Conservation (phyloP, 2,888 invertebrate genomes). For the Lasioglossum villosulum region DNA sequence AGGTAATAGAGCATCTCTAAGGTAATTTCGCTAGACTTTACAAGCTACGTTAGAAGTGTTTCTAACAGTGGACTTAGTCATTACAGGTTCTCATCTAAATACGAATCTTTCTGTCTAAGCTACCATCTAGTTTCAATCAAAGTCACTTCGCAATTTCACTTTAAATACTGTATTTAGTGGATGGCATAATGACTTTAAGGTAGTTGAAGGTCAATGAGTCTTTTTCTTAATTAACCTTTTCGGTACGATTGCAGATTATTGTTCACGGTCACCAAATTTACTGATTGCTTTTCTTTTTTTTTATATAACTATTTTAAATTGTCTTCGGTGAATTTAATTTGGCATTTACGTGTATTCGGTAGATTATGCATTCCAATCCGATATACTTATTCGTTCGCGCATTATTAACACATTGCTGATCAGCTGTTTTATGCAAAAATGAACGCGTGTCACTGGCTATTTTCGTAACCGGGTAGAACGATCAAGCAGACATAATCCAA, state of each 20-base stretch:
- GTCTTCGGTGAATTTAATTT: neutral
- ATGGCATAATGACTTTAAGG: constrained; percentile 71
- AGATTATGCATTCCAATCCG: neutral
- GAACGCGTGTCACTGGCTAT: neutral
- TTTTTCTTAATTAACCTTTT: constrained; percentile 17
- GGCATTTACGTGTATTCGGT: neutral
- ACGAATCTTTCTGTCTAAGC: constrained; percentile 64
- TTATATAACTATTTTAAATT: neutral
- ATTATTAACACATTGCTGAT: neutral
- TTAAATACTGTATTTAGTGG: constrained; percentile 67
- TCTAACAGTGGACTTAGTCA: constrained; percentile 69
- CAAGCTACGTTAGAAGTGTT: constrained; percentile 70
- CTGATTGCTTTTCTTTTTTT: neutral
- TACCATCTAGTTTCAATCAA: constrained; percentile 66
- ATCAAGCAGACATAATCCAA: neutral
- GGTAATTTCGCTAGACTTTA: constrained; percentile 64
- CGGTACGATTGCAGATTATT: constrained; percentile 9
- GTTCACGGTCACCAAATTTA: neutral
- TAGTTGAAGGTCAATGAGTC: constrained; percentile 54
- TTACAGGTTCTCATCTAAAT: constrained; percentile 68
- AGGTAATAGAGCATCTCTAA: constrained; percentile 63
- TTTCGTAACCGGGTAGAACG: neutral
- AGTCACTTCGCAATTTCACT: constrained; percentile 64
- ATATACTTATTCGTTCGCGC: neutral
- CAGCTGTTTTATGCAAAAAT: constrained; percentile 1